These are phyloP conservation scores for Naja naja DNA, from an alignment of 2,113 vertebrate species.

Conservation along the genomic window DNA sequence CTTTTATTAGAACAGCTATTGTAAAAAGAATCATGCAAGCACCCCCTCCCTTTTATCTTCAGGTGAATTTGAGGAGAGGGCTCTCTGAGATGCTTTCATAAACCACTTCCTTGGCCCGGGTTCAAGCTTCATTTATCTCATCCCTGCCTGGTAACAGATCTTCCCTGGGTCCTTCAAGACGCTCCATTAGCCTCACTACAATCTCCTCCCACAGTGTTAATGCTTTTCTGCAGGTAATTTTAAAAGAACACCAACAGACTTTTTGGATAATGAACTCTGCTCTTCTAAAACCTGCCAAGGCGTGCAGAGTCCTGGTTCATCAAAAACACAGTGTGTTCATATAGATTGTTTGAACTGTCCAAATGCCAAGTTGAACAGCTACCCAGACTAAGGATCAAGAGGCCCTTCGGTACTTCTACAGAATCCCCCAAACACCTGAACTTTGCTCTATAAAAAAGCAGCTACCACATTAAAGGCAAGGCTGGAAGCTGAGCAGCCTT, in stretches of 20 bases:
- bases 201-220: not conserved
- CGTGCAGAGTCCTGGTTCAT: not conserved
- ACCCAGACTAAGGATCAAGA: not conserved
- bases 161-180: not conserved
- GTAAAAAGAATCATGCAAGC: not conserved
- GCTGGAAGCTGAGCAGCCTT: not conserved
- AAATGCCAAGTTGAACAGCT: not conserved
- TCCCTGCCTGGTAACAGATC: not conserved
- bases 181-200: not conserved
- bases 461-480: not conserved
- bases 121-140: not conserved
- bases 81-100: not conserved
- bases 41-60: not conserved
- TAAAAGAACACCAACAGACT: not conserved
- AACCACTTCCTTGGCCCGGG: not conserved
- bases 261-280: not conserved
- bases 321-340: not conserved
- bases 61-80: not conserved
- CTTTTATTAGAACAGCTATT: not conserved
- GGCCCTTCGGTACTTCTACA: not conserved
- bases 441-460: conserved; percentile 17
- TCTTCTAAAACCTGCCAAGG: not conserved
- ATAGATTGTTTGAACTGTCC: not conserved
- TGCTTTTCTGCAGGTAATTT: not conserved
- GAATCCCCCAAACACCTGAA: not conserved